These are phyloP conservation scores for Archocentrus centrarchus DNA, from an alignment of 2,113 vertebrate species.

Conservation along the genomic window DNA sequence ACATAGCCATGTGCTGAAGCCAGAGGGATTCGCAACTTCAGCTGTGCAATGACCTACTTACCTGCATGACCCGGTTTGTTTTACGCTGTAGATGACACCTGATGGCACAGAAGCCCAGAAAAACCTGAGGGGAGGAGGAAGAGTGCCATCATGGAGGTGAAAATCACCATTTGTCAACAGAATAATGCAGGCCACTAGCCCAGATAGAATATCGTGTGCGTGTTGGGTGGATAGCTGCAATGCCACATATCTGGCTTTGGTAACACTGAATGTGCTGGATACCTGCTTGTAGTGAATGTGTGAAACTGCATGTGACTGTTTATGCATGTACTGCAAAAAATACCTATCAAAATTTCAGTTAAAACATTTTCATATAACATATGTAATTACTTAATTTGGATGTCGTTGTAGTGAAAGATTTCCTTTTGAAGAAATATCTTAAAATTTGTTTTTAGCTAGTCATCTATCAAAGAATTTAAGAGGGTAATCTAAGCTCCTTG, in stretches of 20 bases:
- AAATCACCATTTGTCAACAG: slow-evolving; percentile 7
- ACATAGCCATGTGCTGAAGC: slow-evolving; percentile 39
- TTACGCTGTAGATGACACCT: slow-evolving; percentile 35
- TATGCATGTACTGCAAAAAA: background rate
- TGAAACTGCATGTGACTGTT: background rate
- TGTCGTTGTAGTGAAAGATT: background rate
- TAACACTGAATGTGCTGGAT: background rate
- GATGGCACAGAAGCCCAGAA: slow-evolving; percentile 18
- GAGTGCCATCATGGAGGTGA: background rate
- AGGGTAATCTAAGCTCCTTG: background rate
- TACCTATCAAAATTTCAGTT: background rate
- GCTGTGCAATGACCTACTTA: slow-evolving; percentile 72
- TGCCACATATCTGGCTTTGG: background rate
- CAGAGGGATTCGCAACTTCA: slow-evolving; percentile 39
- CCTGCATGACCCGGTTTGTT: slow-evolving; percentile 53
- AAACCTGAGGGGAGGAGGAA: background rate
- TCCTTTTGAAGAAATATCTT: background rate
- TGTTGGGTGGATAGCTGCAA: background rate
- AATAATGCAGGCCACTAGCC: background rate
- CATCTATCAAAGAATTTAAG: background rate
- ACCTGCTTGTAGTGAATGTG: background rate
- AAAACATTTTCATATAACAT: background rate
- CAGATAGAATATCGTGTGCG: background rate
- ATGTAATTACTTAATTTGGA: background rate
- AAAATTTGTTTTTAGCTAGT: background rate